Evolutionary conservation across 2,113 vertebrate genomes (phyloP).

Genomic region (Spheniscus mendiculus): DNA sequence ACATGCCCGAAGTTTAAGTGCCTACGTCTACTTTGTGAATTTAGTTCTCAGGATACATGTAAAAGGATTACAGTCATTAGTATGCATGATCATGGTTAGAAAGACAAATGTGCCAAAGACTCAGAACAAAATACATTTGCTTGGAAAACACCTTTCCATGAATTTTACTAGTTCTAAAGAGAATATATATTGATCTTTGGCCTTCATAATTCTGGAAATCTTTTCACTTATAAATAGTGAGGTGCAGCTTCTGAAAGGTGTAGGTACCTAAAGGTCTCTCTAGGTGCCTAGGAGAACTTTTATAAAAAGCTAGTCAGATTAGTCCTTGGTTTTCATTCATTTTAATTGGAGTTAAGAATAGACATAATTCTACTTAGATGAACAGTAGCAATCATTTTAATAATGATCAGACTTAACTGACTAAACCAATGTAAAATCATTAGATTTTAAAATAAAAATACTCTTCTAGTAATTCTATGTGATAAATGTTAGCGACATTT

Average conservation of each 20-base stretch:
- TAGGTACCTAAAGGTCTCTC: neutral
- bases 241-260: neutral
- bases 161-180: neutral
- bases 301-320: neutral
- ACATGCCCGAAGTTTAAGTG: neutral
- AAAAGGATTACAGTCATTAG: neutral
- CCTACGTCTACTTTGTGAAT: neutral
- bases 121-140: neutral
- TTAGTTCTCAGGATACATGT: neutral
- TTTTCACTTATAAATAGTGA: neutral
- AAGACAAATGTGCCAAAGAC: neutral
- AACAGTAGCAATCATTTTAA: neutral
- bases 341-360: neutral
- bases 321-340: neutral
- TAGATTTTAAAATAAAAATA: neutral
- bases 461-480: neutral
- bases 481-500: neutral
- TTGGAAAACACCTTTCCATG: neutral
- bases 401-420: neutral
- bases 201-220: neutral
- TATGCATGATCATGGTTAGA: fast-evolving
- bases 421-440: neutral
- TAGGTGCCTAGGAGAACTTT: neutral
- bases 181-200: neutral
- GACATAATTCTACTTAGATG: neutral